phyloP scores from a whole-genome alignment of 2,113 vertebrate genomes.

The Carassius gibelio region DNA sequence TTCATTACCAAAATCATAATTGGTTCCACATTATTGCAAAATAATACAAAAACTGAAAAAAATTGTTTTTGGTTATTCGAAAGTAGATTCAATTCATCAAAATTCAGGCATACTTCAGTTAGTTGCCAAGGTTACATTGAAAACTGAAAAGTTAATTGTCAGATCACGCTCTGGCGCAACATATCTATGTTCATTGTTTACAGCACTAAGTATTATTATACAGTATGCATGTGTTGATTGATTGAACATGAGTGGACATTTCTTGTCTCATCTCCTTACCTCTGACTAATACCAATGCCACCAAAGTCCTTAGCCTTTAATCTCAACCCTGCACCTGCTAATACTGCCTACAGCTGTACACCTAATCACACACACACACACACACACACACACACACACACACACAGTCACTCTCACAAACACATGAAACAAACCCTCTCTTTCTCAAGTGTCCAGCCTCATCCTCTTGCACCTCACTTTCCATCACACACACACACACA shows the following conservation, averaged over 20 bases:
- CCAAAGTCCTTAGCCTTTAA: conserved; percentile 34
- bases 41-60: too few relatives aligned
- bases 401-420: conserved; percentile 21
- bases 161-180: background rate
- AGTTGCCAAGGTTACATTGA: too few relatives aligned
- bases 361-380: conserved; percentile 27
- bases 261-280: background rate
- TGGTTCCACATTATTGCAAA: too few relatives aligned
- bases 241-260: background rate
- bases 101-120: too few relatives aligned
- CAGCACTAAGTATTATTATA: background rate
- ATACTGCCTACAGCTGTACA: conserved; percentile 35
- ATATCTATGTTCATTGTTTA: background rate
- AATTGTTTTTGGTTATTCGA: too few relatives aligned
- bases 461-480: background rate
- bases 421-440: conserved; percentile 41
- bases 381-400: conserved; percentile 17
- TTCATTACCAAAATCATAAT: too few relatives aligned
- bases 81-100: too few relatives aligned
- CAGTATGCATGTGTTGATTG: conserved; percentile 17
- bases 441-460: conserved; percentile 32
- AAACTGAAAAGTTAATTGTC: background rate
- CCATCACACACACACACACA: conserved; percentile 4
- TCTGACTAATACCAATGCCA: conserved; percentile 15
- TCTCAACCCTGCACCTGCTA: conserved; percentile 46